Percentiles rank a stretch among this genome's conserved stretches.
Evolutionary conservation across 2,888 invertebrate genomes (phyloP).

Genomic region (Nomada goodeniana): DNA sequence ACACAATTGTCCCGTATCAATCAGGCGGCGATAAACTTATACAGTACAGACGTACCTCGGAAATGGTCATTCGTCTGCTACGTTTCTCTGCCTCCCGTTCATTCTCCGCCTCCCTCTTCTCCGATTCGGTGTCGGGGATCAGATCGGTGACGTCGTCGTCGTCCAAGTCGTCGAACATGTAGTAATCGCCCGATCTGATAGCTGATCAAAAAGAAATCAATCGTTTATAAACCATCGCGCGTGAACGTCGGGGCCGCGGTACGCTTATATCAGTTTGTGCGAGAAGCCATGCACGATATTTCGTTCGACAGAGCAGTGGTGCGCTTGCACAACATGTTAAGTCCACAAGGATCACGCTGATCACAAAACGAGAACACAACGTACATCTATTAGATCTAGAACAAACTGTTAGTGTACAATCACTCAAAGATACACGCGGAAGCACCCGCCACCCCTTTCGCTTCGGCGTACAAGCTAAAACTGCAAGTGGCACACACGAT

Average conservation of each 20-base stretch:
- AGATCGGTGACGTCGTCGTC: slow-evolving; percentile 89
- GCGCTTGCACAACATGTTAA: slow-evolving; percentile 24
- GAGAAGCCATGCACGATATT: slow-evolving; percentile 66
- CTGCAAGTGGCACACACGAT: neutral
- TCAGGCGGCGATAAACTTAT: neutral
- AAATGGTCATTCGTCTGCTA: slow-evolving; percentile 85
- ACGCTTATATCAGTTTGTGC: slow-evolving; percentile 5
- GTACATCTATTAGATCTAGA: slow-evolving; percentile 27
- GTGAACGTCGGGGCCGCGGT: no score
- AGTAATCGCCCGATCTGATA: slow-evolving; percentile 98
- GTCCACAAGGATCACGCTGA: slow-evolving; percentile 9
- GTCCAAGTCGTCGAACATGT: slow-evolving; percentile 98
- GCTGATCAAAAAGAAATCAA: slow-evolving; percentile 87
- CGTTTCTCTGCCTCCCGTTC: slow-evolving; percentile 78
- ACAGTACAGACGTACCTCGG: slow-evolving; percentile 70
- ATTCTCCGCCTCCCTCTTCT: slow-evolving; percentile 85
- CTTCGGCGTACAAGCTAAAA: neutral
- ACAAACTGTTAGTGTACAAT: slow-evolving; percentile 31
- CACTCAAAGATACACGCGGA: neutral
- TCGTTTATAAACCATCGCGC: neutral
- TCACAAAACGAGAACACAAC: slow-evolving; percentile 1
- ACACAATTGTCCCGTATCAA: neutral
- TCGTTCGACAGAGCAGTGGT: slow-evolving; percentile 22
- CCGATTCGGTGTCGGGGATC: slow-evolving; percentile 86
- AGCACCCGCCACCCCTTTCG: neutral